phyloP scores from a whole-genome alignment of 2,113 vertebrate genomes.

The Centropus unirufus region DNA sequence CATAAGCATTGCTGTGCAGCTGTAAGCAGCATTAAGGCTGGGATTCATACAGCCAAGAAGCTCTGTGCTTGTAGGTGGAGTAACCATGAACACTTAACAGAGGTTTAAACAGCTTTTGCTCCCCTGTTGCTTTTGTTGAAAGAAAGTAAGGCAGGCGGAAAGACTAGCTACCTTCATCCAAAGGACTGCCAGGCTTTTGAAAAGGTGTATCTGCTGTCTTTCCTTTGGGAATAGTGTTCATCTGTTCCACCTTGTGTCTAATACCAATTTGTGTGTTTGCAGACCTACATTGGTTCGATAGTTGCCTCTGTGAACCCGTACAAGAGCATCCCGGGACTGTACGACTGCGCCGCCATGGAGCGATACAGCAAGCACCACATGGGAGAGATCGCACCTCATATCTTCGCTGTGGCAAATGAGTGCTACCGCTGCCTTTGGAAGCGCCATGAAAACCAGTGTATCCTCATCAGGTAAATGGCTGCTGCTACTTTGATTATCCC shows the following conservation, averaged over 20 bases:
- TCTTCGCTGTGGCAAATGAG: conserved; percentile 95
- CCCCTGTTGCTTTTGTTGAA: background rate
- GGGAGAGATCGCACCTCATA: conserved; percentile 90
- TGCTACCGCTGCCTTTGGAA: conserved; percentile 97
- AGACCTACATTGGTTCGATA: conserved; percentile 98
- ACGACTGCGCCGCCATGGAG: conserved; percentile 81
- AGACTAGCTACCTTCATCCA: background rate
- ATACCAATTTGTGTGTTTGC: conserved; percentile 33
- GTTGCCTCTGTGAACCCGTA: conserved; percentile 96
- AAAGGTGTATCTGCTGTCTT: rapidly evolving
- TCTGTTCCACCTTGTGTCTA: background rate
- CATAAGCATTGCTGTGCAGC: background rate
- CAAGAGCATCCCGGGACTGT: conserved; percentile 86
- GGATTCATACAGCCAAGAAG: background rate
- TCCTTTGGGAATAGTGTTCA: background rate
- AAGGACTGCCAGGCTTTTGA: background rate
- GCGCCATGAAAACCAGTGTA: conserved; percentile 91
- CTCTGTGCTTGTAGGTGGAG: background rate
- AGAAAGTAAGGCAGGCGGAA: background rate
- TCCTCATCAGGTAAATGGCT: conserved; percentile 91
- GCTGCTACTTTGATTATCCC: background rate
- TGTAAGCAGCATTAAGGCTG: background rate
- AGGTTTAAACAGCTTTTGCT: background rate
- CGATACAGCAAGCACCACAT: conserved; percentile 87
- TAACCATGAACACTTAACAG: background rate